Evolutionary conservation across 2,888 invertebrate species (phyloP), one percentile per base, ranked within the genome.

Genomic region (Formica aserva): DNA sequence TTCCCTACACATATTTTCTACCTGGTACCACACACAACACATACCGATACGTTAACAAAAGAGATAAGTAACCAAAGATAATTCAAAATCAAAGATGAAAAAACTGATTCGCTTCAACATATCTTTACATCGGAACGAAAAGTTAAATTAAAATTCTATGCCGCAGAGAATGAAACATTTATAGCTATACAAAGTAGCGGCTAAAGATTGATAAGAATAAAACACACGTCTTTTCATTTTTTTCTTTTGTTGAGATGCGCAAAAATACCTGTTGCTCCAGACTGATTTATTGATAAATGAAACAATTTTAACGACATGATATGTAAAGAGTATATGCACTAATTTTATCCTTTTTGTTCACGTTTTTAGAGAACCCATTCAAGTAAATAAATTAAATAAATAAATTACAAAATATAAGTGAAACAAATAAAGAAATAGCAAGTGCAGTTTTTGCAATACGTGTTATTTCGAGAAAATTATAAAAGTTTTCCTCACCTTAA

Each of bases 41-140:
- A 94, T 92, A 93, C 88, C 95, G 95, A 94, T 96, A 95, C 95
- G 95, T 93, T 94, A 90, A 90, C 91, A 92, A 93, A 93, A 77
- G 55, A 69, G 38, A 77, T 77, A 77, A 77, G 55, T n/a, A 77
- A 77, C 69, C 38, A 55, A 80, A 62, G 15, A 90, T 82, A 84
- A 90, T 83, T 85, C 67, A 72, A 84, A 88, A 87, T 82, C 57
- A 88, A 89, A 85, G 87, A 75, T 84, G 85, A 15, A 15, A 3
- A 45, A 13, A 45, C 11, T 4, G 32, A 89, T 29, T 57, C 8
- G 35, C 11, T 26, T 6, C 26, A 29, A 55, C 29, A 55, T 29
- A 18, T 74, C 9, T n/a, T 63, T 63, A 38, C 8, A 32, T 32
- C 22, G 15, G 22, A 65, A 76, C 15, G 1, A 65, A 66, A 48